Evolutionary conservation across 2,113 vertebrate species (phyloP).

Genomic region (Probosciger aterrimus): DNA sequence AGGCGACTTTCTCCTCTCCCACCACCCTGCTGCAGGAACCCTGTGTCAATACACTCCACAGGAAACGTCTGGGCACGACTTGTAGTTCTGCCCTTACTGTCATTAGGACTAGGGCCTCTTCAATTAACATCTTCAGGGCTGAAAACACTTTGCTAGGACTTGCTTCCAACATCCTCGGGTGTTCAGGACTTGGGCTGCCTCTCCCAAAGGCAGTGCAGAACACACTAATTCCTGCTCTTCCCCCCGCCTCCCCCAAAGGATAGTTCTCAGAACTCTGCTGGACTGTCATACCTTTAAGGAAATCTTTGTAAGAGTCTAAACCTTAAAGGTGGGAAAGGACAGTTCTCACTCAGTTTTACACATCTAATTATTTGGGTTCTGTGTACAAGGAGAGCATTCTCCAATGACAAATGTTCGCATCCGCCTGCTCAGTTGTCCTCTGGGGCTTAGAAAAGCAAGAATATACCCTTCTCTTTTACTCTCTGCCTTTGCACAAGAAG

Average conservation of each 20-base stretch:
- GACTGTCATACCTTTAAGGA: neutral
- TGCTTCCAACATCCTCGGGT: neutral
- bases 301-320: neutral
- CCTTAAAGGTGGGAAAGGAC: neutral
- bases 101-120: neutral
- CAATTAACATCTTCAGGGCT: neutral
- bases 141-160: neutral
- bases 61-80: neutral
- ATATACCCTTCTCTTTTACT: neutral
- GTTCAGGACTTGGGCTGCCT: neutral
- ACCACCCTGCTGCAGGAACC: neutral
- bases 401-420: neutral
- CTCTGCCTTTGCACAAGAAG: neutral
- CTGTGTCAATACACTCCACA: neutral
- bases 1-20: neutral
- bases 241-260: rapidly evolving
- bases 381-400: neutral
- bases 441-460: neutral
- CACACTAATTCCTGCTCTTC: neutral
- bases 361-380: neutral
- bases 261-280: neutral
- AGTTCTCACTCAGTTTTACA: neutral
- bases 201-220: neutral
- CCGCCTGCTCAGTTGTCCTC: neutral
- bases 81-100: neutral